Evolutionary conservation across 2,888 invertebrate species (phyloP).

Genomic region (Cataglyphis cursor): DNA sequence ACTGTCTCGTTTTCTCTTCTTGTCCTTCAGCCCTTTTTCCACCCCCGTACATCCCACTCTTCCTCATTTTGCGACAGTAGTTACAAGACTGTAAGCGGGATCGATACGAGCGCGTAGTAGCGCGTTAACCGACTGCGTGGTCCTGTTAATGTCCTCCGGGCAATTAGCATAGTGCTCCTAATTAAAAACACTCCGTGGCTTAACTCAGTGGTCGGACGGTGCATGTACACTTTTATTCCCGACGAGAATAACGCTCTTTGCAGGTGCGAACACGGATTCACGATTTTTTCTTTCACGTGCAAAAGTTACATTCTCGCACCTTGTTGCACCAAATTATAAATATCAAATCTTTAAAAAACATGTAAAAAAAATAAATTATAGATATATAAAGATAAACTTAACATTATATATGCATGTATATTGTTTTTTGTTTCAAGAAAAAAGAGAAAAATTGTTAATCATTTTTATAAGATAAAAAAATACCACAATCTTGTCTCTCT

Average conservation of each 20-base stretch:
- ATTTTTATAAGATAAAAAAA: background rate
- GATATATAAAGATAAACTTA: background rate
- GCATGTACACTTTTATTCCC: constrained; percentile 31
- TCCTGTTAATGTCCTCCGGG: constrained; percentile 73
- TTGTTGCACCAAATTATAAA: constrained; percentile 4
- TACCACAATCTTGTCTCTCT: background rate
- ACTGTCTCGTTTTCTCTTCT: constrained; percentile 47
- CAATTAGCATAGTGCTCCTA: constrained; percentile 77
- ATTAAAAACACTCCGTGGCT: constrained; percentile 74
- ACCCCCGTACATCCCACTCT: background rate
- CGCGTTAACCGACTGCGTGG: constrained; percentile 61
- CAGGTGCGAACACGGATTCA: constrained; percentile 25
- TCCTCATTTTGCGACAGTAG: constrained; percentile 35
- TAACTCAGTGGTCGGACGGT: constrained; percentile 46
- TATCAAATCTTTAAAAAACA: background rate
- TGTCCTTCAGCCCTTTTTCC: constrained; percentile 31
- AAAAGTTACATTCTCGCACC: background rate
- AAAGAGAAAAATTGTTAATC: background rate
- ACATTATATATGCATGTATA: background rate
- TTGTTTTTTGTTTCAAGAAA: background rate
- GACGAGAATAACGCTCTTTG: constrained; percentile 26
- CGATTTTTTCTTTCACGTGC: background rate
- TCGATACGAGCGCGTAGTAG: constrained; percentile 52
- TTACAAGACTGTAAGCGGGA: constrained; percentile 51
- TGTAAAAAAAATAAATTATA: background rate